phyloP scores from a whole-genome alignment of 2,113 vertebrate species.

The Stigmatopora nigra region DNA sequence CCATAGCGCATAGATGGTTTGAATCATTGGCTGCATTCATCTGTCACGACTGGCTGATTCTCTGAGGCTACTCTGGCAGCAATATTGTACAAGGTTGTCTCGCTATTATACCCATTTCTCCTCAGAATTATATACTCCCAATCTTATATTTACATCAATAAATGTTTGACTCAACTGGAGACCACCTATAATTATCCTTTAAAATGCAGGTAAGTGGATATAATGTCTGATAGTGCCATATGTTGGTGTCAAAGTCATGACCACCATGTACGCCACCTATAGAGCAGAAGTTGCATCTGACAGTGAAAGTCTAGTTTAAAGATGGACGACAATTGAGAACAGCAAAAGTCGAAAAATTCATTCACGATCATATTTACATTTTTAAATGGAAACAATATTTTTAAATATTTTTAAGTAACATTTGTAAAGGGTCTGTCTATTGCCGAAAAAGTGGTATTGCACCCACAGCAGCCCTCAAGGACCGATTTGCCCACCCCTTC shows the following conservation, averaged over 20 bases:
- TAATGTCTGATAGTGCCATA: neutral
- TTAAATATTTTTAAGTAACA: too few species aligned
- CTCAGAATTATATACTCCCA: neutral
- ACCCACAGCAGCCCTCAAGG: too few species aligned
- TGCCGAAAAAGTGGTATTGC: too few species aligned
- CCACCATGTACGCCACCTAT: neutral
- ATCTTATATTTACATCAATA: neutral
- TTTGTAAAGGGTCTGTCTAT: too few species aligned
- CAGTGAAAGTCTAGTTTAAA: neutral
- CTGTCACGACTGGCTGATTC: slow-evolving; percentile 37
- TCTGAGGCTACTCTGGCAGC: slow-evolving; percentile 44
- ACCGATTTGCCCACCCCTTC: too few species aligned
- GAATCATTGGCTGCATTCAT: slow-evolving; percentile 32
- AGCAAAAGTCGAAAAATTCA: neutral
- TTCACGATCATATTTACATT: neutral
- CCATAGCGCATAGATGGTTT: slow-evolving; percentile 20
- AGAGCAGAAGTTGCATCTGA: neutral
- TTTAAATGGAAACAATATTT: too few species aligned
- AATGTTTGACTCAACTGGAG: neutral
- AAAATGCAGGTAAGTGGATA: neutral
- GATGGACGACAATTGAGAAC: neutral
- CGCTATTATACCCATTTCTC: neutral
- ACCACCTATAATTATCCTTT: neutral
- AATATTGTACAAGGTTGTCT: slow-evolving; percentile 9
- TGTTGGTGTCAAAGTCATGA: neutral